phyloP scores from a whole-genome alignment of 2,113 vertebrate species.

The Colistium nudipinnis region DNA sequence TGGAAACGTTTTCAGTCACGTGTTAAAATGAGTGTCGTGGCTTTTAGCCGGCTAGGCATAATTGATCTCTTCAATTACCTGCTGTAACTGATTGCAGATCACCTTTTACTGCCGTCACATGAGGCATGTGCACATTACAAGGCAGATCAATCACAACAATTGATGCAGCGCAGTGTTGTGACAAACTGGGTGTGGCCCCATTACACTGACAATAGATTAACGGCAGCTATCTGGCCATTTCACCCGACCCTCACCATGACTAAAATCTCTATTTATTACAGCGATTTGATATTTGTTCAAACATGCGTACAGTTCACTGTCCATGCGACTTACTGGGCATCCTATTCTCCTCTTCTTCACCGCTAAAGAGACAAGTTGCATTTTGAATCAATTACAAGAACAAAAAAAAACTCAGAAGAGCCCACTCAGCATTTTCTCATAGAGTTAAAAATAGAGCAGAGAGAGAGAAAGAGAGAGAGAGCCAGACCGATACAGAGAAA shows the following conservation, averaged over 20 bases:
- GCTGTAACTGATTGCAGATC: slow-evolving; percentile 49
- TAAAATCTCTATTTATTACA: slow-evolving; percentile 40
- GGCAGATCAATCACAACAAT: slow-evolving; percentile 46
- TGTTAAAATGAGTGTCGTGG: slow-evolving; percentile 35
- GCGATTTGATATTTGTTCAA: slow-evolving; percentile 41
- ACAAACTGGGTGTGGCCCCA: slow-evolving; percentile 51
- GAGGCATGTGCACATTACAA: slow-evolving; percentile 48
- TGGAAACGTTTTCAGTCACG: slow-evolving; percentile 32
- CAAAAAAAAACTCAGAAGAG: slow-evolving; percentile 73
- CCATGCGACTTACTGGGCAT: slow-evolving; percentile 49
- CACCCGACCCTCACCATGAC: slow-evolving; percentile 10
- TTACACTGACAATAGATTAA: slow-evolving; percentile 45
- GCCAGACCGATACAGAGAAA: slow-evolving; percentile 5
- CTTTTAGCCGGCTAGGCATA: slow-evolving; percentile 39
- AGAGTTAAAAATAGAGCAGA: slow-evolving; percentile 78
- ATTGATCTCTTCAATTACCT: slow-evolving; percentile 47
- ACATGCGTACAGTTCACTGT: slow-evolving; percentile 23
- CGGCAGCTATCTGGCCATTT: slow-evolving; percentile 35
- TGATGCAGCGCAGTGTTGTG: slow-evolving; percentile 29
- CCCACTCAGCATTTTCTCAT: slow-evolving; percentile 78
- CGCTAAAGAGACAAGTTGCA: slow-evolving; percentile 75
- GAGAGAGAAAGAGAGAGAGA: slow-evolving; percentile 44
- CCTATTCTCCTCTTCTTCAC: slow-evolving; percentile 66
- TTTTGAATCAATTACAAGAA: slow-evolving; percentile 80
- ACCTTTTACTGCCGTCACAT: slow-evolving; percentile 56